Evolutionary conservation across 2,888 invertebrate species (phyloP).

Genomic region (Diarsia brunnea): DNA sequence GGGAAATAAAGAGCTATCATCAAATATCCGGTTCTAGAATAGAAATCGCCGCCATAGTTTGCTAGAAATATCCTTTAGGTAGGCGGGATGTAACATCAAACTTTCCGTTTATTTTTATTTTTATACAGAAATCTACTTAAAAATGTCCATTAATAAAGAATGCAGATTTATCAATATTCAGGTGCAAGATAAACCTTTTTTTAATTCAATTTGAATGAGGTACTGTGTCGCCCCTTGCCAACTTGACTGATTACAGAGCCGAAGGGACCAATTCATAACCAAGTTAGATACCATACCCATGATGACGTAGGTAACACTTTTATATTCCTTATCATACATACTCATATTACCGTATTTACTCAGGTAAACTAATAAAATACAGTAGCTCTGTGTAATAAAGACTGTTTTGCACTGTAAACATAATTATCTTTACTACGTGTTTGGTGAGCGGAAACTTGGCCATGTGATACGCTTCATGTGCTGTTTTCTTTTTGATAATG

Average conservation of each 20-base stretch:
- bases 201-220: conserved; percentile 15
- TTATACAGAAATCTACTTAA: background rate
- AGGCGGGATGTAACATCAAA: background rate
- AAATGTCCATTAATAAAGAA: background rate
- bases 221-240: conserved; percentile 9
- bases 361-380: conserved; percentile 50
- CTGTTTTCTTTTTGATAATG: conserved; percentile 33
- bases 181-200: conserved; percentile 5
- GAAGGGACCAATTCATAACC: conserved; percentile 57
- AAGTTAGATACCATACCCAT: background rate
- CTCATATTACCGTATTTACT: conserved; percentile 41
- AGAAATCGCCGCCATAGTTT: background rate
- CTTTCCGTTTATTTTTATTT: background rate
- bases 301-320: conserved; percentile 27
- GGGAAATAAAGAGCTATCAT: background rate
- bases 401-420: conserved; percentile 38
- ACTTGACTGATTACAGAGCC: conserved; percentile 48
- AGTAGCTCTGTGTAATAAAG: conserved; percentile 35
- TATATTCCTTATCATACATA: conserved; percentile 39
- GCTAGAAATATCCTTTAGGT: background rate
- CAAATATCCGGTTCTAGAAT: background rate
- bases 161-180: background rate
- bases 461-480: conserved; percentile 2
- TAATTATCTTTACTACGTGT: conserved; percentile 38
- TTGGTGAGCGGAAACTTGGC: conserved; percentile 19